Base-by-base conservation (phyloP, 2,888 invertebrate genomes). In the Harpagoxenus sublaevis region DNA sequence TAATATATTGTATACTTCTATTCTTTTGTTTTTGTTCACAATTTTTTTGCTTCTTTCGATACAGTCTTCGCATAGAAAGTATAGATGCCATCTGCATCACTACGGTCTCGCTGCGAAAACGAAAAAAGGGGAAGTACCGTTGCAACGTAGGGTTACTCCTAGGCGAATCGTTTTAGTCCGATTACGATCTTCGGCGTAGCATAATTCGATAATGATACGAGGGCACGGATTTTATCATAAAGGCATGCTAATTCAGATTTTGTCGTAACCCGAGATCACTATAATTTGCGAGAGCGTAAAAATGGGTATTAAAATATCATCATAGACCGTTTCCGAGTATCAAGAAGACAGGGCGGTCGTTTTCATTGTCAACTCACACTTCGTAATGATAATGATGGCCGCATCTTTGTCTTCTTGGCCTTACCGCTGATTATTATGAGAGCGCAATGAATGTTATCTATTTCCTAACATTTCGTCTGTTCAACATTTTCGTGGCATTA, bases 161-260 rank as follows among this genome's bases (percentile, higher is more conserved):
- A 93, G 93, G 89, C 88, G 89, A 93, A 90, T 92, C 88, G 91
- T 90, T 91, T 91, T 71, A 88, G 89, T 85, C 91, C 91, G 94
- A 95, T 95, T 94, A 94, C 90, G 91, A 95, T 94, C 94, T 94
- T 94, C 89, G 89, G 89, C 89, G 88, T 87, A 90, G 89, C 91
- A 94, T 95, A 95, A 95, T 95, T 94, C 92, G 94, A 94, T 95
- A 94, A 94, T 95, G 93, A 94, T 93, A 93, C 89, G 91, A 92
- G 91, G 89, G 91, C 91, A 92, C 84, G 85, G 92, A 90, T 93
- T 93, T 94, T 93, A 94, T 93, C 92, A 92, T 92, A 92, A 92
- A 92, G 93, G 93, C 92, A 95, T 95, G 94, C 94, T 95, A 95
- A 95, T 95, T 89, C 89, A 88, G 89, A 91, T 92, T 94, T 94